Evolutionary conservation across 2,888 invertebrate species (phyloP), one percentile per base, ranked within the genome.

Genomic region (Neoascia interrupta): DNA sequence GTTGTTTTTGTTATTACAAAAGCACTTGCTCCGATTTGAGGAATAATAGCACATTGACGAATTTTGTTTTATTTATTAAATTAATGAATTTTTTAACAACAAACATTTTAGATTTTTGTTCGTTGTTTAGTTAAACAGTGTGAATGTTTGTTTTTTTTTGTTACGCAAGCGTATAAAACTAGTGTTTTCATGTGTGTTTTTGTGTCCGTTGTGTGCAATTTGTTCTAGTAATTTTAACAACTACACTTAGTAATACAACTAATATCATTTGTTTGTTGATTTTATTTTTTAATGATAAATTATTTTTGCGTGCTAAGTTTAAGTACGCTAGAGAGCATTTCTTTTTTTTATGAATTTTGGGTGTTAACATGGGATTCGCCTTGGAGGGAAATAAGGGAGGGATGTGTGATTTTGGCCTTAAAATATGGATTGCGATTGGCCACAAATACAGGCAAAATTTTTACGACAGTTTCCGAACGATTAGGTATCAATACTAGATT

Each of bases 141-240:
- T 37, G 5, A 21, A n/a, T 58, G 31, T n/a, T 36, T 45, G 15
- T 39, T 15, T 18, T 36, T 10, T 41, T 56, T 54, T 28, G 8
- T 41, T 21, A 58, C 51, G 63, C 60, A 60, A 53, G 70, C 60
- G 60, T 79, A 36, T 51, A 66, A 60, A 60, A 60, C 19, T 60
- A 49, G 54, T 66, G 39, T 66, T 41, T 72, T 11, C 39, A 10
- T 54, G 45, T 72, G 51, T 53, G 69, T 58, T 5, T 31, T 31
- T 31, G 31, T 3, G 31, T 31, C 31, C 2, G n/a, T 39, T 45
- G 68, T 69, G 74, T 69, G 54, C 68, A 64, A 75, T 72, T 76
- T 72, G 58, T 70, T 70, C 70, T 79, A 72, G 36, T 53, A 70
- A 64, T 72, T 66, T 66, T 79, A 41, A 73, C 72, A 61, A 43